Evolutionary conservation across 2,113 vertebrate species (phyloP).

Genomic region (Rhabdornis inornatus): DNA sequence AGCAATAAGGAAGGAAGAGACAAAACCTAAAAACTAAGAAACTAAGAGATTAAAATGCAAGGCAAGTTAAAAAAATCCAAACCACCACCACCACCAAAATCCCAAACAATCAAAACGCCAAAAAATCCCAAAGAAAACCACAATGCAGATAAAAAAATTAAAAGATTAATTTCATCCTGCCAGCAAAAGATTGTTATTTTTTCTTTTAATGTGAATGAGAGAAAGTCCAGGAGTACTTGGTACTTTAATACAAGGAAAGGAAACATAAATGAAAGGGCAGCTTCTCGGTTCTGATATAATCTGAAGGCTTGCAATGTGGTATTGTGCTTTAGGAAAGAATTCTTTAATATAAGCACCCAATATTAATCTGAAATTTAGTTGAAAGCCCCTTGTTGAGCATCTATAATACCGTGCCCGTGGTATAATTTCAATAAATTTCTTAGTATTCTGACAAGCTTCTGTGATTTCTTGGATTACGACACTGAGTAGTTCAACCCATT

Average conservation of each 20-base stretch:
- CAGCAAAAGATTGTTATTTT: not conserved
- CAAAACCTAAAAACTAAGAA: not conserved
- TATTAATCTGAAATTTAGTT: not conserved
- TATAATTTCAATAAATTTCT: not conserved
- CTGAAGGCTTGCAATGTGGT: not conserved
- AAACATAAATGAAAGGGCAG: not conserved
- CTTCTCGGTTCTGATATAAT: not conserved
- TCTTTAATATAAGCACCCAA: not conserved
- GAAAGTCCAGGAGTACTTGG: not conserved
- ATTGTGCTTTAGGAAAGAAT: not conserved
- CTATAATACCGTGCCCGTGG: rapidly evolving
- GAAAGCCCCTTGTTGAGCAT: not conserved
- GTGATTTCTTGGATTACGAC: not conserved
- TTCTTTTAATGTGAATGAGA: not conserved
- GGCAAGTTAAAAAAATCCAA: not conserved
- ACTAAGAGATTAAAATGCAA: not conserved
- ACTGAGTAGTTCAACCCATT: not conserved
- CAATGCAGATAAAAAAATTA: not conserved
- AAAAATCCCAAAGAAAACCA: not conserved
- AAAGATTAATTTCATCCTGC: not conserved
- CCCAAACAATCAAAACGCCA: not conserved
- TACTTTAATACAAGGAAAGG: not conserved
- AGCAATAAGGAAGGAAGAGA: not conserved
- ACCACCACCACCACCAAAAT: not conserved
- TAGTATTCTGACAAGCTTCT: not conserved